Percentiles rank a stretch among this genome's conserved stretches.
These are phyloP conservation scores for Drosophila tripunctata DNA, from an alignment of 2,888 invertebrate species.

Conservation along the genomic window DNA sequence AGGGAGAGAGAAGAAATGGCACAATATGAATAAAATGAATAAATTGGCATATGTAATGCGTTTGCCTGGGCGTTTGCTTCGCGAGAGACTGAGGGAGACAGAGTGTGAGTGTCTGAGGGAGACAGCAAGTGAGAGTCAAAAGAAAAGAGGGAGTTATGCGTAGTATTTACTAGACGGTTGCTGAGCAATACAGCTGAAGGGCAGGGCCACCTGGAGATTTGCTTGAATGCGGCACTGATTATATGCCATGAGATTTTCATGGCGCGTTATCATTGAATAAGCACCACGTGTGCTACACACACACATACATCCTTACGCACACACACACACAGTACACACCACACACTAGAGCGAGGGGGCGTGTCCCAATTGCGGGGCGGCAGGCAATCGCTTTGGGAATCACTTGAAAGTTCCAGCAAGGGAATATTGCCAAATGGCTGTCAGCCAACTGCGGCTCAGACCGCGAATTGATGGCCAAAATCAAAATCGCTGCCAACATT, in stretches of 20 bases:
- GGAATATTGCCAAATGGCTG: slow-evolving; percentile 44
- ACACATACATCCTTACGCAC: too few species aligned
- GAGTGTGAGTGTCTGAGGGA: background rate
- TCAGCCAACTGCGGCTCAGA: slow-evolving; percentile 22
- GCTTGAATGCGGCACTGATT: slow-evolving; percentile 72
- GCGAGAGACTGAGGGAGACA: background rate
- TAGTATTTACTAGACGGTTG: slow-evolving; percentile 10
- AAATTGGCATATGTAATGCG: slow-evolving; percentile 78
- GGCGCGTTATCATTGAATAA: slow-evolving; percentile 59
- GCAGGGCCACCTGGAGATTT: slow-evolving; percentile 67
- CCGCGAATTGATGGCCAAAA: slow-evolving; percentile 33
- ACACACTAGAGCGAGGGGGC: background rate
- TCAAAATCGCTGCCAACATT: slow-evolving; percentile 24
- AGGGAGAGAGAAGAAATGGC: slow-evolving; percentile 28
- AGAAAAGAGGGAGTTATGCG: background rate
- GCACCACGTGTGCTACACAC: slow-evolving; percentile 42
- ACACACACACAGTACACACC: too few species aligned
- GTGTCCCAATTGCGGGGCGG: background rate
- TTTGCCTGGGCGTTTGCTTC: slow-evolving; percentile 45
- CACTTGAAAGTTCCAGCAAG: slow-evolving; percentile 38
- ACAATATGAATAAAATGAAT: slow-evolving; percentile 78
- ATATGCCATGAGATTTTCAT: slow-evolving; percentile 71
- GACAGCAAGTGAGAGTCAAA: background rate
- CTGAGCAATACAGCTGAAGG: background rate
- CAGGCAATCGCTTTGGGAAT: slow-evolving; percentile 13